A percentile compares a stretch with the other conserved stretches of the same genome.
Evolutionary conservation across 2,113 vertebrate genomes (phyloP).

Genomic region (Lophura nycthemera): DNA sequence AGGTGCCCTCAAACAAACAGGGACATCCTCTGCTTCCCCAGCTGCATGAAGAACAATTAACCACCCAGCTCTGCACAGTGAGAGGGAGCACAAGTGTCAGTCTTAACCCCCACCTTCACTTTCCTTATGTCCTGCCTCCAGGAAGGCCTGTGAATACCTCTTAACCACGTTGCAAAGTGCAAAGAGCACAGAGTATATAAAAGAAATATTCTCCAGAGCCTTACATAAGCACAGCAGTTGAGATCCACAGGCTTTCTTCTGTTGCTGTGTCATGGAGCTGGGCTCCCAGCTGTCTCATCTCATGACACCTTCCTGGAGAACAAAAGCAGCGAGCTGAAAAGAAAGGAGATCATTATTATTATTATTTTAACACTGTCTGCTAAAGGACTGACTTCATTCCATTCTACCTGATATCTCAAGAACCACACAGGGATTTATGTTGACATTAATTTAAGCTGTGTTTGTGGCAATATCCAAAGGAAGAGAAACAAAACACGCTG

Average conservation of each 20-base stretch:
- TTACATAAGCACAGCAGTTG: background rate
- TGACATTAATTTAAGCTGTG: background rate
- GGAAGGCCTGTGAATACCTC: background rate
- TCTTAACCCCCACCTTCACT: background rate
- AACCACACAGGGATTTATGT: background rate
- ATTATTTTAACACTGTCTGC: background rate
- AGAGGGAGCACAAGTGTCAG: rapidly evolving
- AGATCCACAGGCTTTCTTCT: background rate
- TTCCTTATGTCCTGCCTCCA: background rate
- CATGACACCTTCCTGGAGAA: background rate
- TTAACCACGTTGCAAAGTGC: background rate
- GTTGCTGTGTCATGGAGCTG: background rate
- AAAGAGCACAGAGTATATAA: background rate
- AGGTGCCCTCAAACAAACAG: background rate
- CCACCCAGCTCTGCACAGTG: background rate
- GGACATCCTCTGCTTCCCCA: background rate
- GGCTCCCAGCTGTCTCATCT: background rate
- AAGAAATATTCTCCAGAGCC: background rate
- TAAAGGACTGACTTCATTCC: background rate
- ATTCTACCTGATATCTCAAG: background rate
- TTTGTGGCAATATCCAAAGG: background rate
- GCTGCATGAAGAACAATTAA: rapidly evolving
- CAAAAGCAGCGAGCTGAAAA: background rate
- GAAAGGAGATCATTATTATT: background rate
- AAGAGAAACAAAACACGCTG: background rate